Conservation (phyloP, 2,113 vertebrate species). For the Murina feae region DNA sequence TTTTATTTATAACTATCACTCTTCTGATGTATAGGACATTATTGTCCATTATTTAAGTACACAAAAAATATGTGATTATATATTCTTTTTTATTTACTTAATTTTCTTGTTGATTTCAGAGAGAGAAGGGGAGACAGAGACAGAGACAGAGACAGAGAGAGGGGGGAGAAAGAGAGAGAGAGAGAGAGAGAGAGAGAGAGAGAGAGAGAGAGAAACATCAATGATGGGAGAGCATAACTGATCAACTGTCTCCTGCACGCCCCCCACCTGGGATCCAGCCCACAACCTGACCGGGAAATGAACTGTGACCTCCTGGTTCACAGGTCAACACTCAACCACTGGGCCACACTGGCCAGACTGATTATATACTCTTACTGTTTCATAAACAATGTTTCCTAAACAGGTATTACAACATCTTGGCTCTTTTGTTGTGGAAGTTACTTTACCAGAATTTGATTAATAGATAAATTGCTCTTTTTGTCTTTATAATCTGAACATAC, state of each 20-base stretch:
- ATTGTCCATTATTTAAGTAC: background rate
- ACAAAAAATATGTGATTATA: background rate
- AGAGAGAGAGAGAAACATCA: too few relatives aligned
- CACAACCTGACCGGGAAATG: too few relatives aligned
- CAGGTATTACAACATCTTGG: background rate
- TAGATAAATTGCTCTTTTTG: background rate
- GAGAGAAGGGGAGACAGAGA: too few relatives aligned
- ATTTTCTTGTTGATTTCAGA: too few relatives aligned
- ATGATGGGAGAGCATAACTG: too few relatives aligned
- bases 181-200: too few relatives aligned
- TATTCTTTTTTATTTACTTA: background rate
- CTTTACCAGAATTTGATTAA: background rate
- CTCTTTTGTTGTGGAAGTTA: background rate
- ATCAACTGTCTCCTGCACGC: too few relatives aligned
- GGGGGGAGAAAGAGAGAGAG: too few relatives aligned
- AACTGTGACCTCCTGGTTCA: too few relatives aligned
- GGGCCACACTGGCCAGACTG: background rate
- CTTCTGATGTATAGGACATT: background rate
- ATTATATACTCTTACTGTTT: background rate
- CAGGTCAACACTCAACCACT: too few relatives aligned
- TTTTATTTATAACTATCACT: background rate
- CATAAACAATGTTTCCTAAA: background rate
- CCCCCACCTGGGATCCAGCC: too few relatives aligned
- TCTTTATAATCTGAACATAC: background rate
- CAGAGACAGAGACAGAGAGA: too few relatives aligned